Percentiles rank a stretch among this genome's conserved stretches.
These are phyloP conservation scores for Apis mellifera DNA, from an alignment of 1,140 invertebrate species.

Conservation along the genomic window Amel_HAv3.1 CM009935.2:1628001-1628500, in stretches of 20 bases:
- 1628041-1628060: no score
- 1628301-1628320: neutral
- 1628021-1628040: no score
- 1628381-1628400: constrained; percentile 44
- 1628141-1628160: neutral
- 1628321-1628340: constrained; percentile 35
- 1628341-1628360: constrained; percentile 2
- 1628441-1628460: constrained; percentile 8
- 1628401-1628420: constrained; percentile 49
- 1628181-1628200: neutral
- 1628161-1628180: neutral
- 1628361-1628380: constrained; percentile 7
- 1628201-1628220: neutral
- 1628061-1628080: no score
- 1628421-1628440: constrained; percentile 47
- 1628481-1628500: constrained; percentile 5
- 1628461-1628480: constrained; percentile 31
- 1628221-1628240: constrained; percentile 38
- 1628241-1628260: constrained; percentile 9
- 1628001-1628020: no score
- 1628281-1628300: constrained; percentile 6
- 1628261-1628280: neutral
- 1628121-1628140: neutral
- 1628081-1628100: neutral
- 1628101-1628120: neutral